Percentiles rank a stretch among this genome's conserved stretches.
phyloP scores from a whole-genome alignment of 2,888 invertebrate genomes.

The Danaus chrysippus region DNA sequence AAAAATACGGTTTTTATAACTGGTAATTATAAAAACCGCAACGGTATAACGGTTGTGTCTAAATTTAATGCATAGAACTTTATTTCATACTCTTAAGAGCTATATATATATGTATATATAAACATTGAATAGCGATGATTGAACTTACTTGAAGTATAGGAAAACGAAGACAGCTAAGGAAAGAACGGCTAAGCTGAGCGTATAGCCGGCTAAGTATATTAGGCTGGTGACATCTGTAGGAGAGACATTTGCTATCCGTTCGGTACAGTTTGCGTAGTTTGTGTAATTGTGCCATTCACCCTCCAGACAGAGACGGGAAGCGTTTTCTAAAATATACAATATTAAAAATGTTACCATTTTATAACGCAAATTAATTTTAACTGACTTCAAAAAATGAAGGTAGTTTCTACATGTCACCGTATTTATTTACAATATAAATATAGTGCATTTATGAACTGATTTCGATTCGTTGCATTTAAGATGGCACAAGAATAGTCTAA shows the following conservation, averaged over 20 bases:
- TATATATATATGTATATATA: not conserved
- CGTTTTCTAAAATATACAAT: constrained; percentile 85
- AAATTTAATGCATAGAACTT: not conserved
- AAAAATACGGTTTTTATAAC: too few species aligned
- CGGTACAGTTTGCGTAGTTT: constrained; percentile 86
- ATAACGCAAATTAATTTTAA: too few species aligned
- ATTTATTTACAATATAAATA: too few species aligned
- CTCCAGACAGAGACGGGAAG: constrained; percentile 87
- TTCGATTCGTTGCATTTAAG: too few species aligned
- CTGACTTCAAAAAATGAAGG: too few species aligned
- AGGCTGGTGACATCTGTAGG: constrained; percentile 85
- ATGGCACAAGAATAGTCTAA: too few species aligned
- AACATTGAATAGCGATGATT: too few species aligned
- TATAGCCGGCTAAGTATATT: constrained; percentile 91
- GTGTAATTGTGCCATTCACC: constrained; percentile 92
- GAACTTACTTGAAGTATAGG: constrained; percentile 92
- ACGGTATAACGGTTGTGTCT: too few species aligned
- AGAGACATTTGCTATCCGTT: constrained; percentile 73
- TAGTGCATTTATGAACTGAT: too few species aligned
- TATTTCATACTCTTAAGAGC: not conserved
- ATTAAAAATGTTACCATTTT: too few species aligned
- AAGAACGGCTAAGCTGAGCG: constrained; percentile 88
- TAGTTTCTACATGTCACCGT: too few species aligned
- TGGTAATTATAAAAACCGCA: too few species aligned
- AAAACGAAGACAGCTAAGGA: constrained; percentile 91